phyloP scores from a whole-genome alignment of 2,888 invertebrate genomes.

The Parnassius smintheus region DNA sequence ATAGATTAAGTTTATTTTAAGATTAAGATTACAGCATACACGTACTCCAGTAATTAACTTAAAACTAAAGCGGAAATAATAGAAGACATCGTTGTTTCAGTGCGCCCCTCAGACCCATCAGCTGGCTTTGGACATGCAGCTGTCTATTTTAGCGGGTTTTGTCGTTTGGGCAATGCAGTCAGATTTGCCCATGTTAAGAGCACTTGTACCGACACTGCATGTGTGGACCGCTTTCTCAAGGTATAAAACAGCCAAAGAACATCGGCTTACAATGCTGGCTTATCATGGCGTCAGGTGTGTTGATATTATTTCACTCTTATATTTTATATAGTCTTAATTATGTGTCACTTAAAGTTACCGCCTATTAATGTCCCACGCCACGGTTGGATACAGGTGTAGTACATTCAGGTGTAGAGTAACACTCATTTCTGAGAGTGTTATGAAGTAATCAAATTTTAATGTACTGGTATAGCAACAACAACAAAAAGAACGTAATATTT shows the following conservation, averaged over 20 bases:
- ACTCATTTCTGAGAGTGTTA: too few relatives aligned
- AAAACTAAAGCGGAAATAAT: not conserved
- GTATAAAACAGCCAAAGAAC: conserved; percentile 81
- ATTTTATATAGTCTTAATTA: too few relatives aligned
- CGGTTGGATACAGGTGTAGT: too few relatives aligned
- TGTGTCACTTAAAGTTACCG: too few relatives aligned
- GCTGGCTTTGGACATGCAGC: conserved; percentile 87
- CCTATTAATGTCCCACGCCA: too few relatives aligned
- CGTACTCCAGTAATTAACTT: too few relatives aligned
- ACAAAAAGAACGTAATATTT: too few relatives aligned
- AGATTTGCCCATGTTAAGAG: conserved; percentile 76
- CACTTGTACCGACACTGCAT: conserved; percentile 79
- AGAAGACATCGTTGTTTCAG: conserved; percentile 60
- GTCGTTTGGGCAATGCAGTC: conserved; percentile 83
- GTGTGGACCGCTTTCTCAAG: conserved; percentile 83
- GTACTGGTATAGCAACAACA: too few relatives aligned
- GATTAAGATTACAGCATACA: too few relatives aligned
- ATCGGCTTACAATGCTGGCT: conserved; percentile 83
- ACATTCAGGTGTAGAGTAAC: too few relatives aligned
- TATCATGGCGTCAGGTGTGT: conserved; percentile 86
- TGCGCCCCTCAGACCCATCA: conserved; percentile 89
- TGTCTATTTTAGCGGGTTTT: conserved; percentile 84
- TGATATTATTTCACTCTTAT: not conserved
- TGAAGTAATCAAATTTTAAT: too few relatives aligned
- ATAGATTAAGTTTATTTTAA: too few relatives aligned